phyloP scores from a whole-genome alignment of 2,888 invertebrate genomes.

The Blastobasis adustella region DNA sequence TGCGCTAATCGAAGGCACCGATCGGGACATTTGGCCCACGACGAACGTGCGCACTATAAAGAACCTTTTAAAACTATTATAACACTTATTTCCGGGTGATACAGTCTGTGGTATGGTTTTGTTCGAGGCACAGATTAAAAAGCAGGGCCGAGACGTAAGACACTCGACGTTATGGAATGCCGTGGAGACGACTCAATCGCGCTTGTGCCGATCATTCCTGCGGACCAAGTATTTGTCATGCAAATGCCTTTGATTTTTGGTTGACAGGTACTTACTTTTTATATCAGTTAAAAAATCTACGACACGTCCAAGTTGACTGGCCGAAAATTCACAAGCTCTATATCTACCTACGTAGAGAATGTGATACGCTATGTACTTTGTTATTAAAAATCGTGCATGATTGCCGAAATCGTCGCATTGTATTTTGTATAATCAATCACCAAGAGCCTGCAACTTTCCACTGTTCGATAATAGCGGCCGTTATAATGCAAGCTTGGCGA shows the following conservation, averaged over 20 bases:
- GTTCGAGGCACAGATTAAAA: background rate
- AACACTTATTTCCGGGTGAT: constrained; percentile 12
- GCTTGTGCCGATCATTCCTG: constrained; percentile 47
- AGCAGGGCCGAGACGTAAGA: constrained; percentile 7
- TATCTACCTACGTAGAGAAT: too few relatives aligned
- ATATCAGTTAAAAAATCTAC: too few relatives aligned
- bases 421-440: too few relatives aligned
- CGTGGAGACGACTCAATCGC: constrained; percentile 58
- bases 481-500: too few relatives aligned
- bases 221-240: constrained; percentile 20
- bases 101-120: background rate
- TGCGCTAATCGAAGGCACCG: constrained; percentile 47
- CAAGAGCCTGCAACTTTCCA: too few relatives aligned
- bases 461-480: too few relatives aligned
- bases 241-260: constrained; percentile 6
- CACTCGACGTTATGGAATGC: constrained; percentile 49
- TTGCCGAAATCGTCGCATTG: too few relatives aligned
- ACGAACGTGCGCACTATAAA: constrained; percentile 7
- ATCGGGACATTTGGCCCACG: constrained; percentile 28
- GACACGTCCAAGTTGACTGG: too few relatives aligned
- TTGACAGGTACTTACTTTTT: background rate
- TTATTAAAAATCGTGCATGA: too few relatives aligned
- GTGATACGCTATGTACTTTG: too few relatives aligned
- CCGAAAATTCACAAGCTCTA: too few relatives aligned
- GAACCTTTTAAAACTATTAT: constrained; percentile 10